Conservation (phyloP, 2,113 vertebrate species). For the Ictalurus punctatus region DNA sequence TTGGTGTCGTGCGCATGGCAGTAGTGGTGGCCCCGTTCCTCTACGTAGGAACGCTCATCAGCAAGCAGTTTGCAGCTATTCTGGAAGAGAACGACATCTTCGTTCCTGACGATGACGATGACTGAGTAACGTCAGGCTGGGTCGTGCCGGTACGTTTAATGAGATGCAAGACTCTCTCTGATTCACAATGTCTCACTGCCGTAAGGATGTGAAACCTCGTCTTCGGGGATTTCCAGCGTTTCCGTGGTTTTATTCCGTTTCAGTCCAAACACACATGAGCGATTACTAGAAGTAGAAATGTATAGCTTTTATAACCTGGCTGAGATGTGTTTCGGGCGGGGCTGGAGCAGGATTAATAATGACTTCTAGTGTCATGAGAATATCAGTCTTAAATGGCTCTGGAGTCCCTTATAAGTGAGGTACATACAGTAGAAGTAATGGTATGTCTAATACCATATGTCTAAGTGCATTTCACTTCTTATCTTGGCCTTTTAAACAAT, state of each 20-base stretch:
- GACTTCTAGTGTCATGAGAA: too few relatives aligned
- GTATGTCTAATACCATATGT: not conserved
- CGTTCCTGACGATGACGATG: conserved; percentile 92
- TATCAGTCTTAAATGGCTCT: not conserved
- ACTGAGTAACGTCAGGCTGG: conserved; percentile 68
- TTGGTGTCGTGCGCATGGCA: conserved; percentile 87
- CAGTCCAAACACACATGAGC: not conserved
- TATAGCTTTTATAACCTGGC: not conserved
- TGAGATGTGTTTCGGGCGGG: not conserved
- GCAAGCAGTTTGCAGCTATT: conserved; percentile 92
- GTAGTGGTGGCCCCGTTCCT: conserved; percentile 91
- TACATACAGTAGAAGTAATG: not conserved
- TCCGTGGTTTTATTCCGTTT: not conserved
- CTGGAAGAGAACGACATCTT: conserved; percentile 98
- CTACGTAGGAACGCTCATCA: conserved; percentile 89
- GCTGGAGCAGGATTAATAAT: not conserved
- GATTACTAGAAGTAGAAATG: not conserved
- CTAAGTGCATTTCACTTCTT: not conserved
- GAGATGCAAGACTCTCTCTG: not conserved
- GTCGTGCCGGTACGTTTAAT: not conserved
- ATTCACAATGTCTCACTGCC: not conserved
- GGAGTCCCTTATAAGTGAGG: not conserved
- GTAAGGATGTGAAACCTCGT: not conserved
- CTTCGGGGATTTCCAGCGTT: not conserved
- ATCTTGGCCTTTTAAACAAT: not conserved